Evolutionary conservation across 2,113 vertebrate species (phyloP), one percentile per base, ranked within the genome.

Genomic region (Gambusia holbrooki): DNA sequence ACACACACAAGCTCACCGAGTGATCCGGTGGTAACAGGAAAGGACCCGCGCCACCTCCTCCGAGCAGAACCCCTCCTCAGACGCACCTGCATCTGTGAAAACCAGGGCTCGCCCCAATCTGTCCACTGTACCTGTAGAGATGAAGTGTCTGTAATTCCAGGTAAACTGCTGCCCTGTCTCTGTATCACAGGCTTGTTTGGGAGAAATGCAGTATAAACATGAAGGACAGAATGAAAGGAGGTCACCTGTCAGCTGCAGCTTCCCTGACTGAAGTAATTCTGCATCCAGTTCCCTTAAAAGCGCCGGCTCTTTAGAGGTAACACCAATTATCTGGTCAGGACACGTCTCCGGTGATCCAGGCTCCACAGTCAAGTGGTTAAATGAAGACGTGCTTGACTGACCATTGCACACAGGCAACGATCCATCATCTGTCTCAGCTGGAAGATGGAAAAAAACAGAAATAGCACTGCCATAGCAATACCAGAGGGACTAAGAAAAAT

Each of bases 41-140:
- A 97, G 84, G 63, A 94, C 79, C 1, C 87, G 84, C 62, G 89
- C 91, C 83, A 96, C 82, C 74, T 91, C 87, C 58, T 91, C 90
- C 71, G 76, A 89, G 30, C 73, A 87, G 80, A 84, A 73, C 17
- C 91, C 85, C 22, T 93, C 93, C 28, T 94, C 82, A 35, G 89
- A 75, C 62, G 76, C 66, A 2, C 93, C 90, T 0, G 92, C 88
- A 66, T 92, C 93, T 1, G 92, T 89, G 62, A 94, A 86, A 73
- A 97, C 87, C 82, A 97, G 83, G 40, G 94, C 95, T 42, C 95
- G 94, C n/a, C 95, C 96, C 71, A 93, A 77, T 92, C 95, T 91
- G 94, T 97, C 96, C 71, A 93, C 87, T 1, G 92, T 95, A 64
- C 95, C 95, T 95, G 79, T 27, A 42, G 68, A 29, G 2, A 35